Evolutionary conservation across 2,888 invertebrate species (phyloP).

Genomic region (Periphyllus acericola): DNA sequence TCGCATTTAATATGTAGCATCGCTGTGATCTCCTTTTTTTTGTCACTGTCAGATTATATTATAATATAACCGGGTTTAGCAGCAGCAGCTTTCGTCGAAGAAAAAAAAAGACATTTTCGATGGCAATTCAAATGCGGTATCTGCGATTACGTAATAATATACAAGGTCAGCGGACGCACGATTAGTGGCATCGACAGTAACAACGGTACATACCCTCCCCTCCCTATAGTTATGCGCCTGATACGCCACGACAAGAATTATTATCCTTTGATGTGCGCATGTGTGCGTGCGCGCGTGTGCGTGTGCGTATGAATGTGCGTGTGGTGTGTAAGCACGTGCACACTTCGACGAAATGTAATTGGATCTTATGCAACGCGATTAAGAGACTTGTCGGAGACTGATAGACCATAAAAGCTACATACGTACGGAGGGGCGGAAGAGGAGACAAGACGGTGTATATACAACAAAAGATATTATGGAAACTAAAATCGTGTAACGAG

Average conservation of each 20-base stretch:
- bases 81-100: not conserved
- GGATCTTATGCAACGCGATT: conserved; percentile 46
- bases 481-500: conserved; percentile 53
- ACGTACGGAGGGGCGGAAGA: not conserved
- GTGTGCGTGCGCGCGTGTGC: not conserved
- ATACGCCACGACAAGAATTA: not conserved
- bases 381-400: conserved; percentile 44
- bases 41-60: not conserved
- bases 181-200: too few species aligned
- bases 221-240: not conserved
- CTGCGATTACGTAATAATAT: too few species aligned
- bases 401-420: conserved; percentile 40
- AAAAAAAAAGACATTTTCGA: not conserved
- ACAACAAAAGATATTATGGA: conserved; percentile 48
- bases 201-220: too few species aligned
- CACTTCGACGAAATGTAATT: conserved; percentile 18
- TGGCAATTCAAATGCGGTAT: too few species aligned
- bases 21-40: conserved; percentile 3
- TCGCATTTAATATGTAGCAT: not conserved
- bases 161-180: too few species aligned
- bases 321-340: too few species aligned
- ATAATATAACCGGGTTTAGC: too few species aligned
- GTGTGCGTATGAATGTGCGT: not conserved
- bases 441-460: not conserved
- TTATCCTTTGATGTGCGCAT: not conserved